phyloP scores from a whole-genome alignment of 2,113 vertebrate species.

The Pan paniscus region DNA sequence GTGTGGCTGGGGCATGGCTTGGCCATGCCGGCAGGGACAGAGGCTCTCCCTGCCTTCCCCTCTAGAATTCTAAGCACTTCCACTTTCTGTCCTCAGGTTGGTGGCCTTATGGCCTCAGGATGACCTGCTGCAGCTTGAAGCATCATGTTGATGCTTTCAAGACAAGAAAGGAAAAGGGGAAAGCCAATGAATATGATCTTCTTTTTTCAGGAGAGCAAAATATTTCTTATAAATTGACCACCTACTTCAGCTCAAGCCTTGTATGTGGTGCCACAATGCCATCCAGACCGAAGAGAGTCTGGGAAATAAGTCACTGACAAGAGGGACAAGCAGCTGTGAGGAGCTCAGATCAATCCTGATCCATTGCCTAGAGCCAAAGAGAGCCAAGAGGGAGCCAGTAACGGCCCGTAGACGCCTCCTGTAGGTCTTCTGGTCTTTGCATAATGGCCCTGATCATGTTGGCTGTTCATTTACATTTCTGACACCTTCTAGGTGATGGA shows the following conservation, averaged over 20 bases:
- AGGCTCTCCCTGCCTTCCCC: neutral
- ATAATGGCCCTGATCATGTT: rapidly evolving
- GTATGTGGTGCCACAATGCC: neutral
- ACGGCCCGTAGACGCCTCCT: neutral
- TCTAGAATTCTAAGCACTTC: neutral
- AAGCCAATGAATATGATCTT: no score
- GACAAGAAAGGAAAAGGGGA: neutral
- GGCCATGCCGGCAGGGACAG: rapidly evolving
- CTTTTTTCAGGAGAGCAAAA: neutral
- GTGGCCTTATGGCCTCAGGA: neutral
- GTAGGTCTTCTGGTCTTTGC: neutral
- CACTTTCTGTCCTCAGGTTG: neutral
- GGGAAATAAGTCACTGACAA: neutral
- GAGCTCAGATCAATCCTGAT: neutral
- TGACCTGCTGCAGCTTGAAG: neutral
- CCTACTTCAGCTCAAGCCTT: neutral
- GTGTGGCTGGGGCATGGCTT: neutral
- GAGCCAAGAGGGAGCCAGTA: rapidly evolving
- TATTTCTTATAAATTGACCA: neutral
- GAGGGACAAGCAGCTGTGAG: neutral
- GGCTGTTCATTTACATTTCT: neutral
- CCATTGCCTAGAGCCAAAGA: neutral
- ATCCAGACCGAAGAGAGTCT: no score
- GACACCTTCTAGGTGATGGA: neutral
- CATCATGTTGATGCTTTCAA: neutral